These are phyloP conservation scores for Cremastinae sp. DNA, from an alignment of 2,888 invertebrate species.

Conservation along the genomic window DNA sequence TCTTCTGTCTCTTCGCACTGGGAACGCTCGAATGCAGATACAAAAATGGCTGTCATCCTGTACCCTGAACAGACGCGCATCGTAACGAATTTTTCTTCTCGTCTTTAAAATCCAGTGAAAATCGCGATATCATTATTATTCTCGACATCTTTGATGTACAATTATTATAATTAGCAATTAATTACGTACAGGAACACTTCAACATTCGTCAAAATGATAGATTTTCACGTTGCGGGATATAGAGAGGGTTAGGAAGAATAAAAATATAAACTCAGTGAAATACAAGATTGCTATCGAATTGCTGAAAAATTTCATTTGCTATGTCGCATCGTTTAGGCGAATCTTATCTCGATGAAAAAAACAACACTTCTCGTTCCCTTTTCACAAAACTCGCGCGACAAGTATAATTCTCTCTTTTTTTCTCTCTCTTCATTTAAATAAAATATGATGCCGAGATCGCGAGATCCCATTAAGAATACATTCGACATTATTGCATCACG, in stretches of 20 bases:
- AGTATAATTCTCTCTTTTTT: conserved; percentile 1
- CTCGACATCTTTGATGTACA: conserved; percentile 65
- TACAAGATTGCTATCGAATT: conserved; percentile 47
- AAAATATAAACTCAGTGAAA: conserved; percentile 51
- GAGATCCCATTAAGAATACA: conserved; percentile 55
- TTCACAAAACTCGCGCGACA: too few species aligned
- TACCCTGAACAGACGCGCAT: too few species aligned
- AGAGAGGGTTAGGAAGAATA: conserved; percentile 53
- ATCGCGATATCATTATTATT: conserved; percentile 78
- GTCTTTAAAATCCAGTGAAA: conserved; percentile 73
- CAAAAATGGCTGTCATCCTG: too few species aligned
- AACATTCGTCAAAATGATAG: conserved; percentile 75
- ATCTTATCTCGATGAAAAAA: conserved; percentile 47
- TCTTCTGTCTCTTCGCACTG: conserved; percentile 26
- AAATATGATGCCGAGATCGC: conserved; percentile 64
- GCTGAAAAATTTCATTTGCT: conserved; percentile 13
- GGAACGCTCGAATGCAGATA: too few species aligned
- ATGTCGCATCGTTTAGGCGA: conserved; percentile 45
- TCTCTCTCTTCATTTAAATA: conserved; percentile 43
- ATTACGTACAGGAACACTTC: conserved; percentile 80
- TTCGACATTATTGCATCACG: conserved; percentile 30
- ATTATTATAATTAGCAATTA: conserved; percentile 68
- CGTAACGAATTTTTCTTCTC: too few species aligned
- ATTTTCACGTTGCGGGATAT: conserved; percentile 66
- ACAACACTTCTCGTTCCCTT: conserved; percentile 43